A percentile compares a stretch with the other conserved stretches of the same genome.
Conservation (phyloP, 64 coral and sea anemone genomes). For the Stylophora pistillata region DNA sequence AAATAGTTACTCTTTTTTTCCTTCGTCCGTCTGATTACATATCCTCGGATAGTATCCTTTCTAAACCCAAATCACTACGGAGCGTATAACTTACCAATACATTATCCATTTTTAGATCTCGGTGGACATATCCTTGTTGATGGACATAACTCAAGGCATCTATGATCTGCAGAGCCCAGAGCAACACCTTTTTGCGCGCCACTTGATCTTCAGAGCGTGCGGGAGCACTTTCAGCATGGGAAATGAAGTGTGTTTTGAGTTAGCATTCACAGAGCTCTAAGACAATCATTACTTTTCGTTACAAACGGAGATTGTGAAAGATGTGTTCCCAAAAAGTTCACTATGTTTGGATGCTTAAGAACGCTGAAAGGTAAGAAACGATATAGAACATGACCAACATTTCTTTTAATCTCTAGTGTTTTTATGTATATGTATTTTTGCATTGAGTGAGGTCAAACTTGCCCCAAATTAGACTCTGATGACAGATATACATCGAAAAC, state of each 20-base stretch:
- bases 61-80: too few species aligned
- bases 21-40: too few species aligned
- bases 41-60: too few species aligned
- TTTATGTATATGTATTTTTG: too few species aligned
- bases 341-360: neutral
- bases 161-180: neutral
- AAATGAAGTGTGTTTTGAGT: neutral
- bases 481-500: too few species aligned
- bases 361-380: neutral
- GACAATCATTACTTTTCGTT: conserved; percentile 15
- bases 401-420: too few species aligned
- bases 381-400: too few species aligned
- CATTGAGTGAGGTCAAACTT: too few species aligned
- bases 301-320: too few species aligned
- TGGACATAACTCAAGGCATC: neutral
- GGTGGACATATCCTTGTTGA: neutral
- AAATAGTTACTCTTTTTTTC: too few species aligned
- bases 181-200: neutral
- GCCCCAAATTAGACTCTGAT: too few species aligned
- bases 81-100: conserved; percentile 18
- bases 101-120: conserved; percentile 49
- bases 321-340: too few species aligned
- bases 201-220: neutral
- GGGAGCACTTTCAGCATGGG: neutral
- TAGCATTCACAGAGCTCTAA: neutral